Conservation (phyloP, 64 coral and sea anemone genomes). For the Platygyra sinensis region DNA sequence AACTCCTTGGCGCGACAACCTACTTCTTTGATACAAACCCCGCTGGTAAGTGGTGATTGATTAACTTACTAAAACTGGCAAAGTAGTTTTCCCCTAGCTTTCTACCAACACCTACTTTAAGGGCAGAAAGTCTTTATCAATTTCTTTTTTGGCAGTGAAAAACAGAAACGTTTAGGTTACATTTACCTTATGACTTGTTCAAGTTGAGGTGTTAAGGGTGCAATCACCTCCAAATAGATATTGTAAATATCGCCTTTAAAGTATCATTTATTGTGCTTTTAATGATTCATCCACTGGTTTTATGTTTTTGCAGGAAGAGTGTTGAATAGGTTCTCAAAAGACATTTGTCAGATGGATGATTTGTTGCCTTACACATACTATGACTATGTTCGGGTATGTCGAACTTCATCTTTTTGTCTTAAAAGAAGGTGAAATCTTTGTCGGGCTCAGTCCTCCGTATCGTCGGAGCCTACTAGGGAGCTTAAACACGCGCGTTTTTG, state of each 20-base stretch:
- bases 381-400: conserved; percentile 65
- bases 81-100: background rate
- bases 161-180: no score
- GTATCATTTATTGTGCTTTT: no score
- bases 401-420: background rate
- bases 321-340: conserved; percentile 87
- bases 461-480: no score
- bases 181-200: no score
- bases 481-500: no score
- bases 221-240: no score
- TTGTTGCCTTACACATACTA: conserved; percentile 64
- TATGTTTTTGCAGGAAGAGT: conserved; percentile 65
- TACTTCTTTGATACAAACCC: conserved; percentile 99
- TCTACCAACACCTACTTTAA: background rate
- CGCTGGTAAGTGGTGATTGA: conserved; percentile 56
- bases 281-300: background rate
- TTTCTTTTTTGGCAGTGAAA: no score
- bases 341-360: conserved; percentile 90
- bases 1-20: conserved; percentile 75
- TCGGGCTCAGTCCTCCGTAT: background rate
- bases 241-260: no score
- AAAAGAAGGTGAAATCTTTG: background rate
- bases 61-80: background rate
- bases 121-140: background rate
- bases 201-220: no score